Percentiles rank a stretch among this genome's conserved stretches.
These are phyloP conservation scores for Pelobates fuscus DNA, from an alignment of 2,113 vertebrate species.

Conservation along the genomic window DNA sequence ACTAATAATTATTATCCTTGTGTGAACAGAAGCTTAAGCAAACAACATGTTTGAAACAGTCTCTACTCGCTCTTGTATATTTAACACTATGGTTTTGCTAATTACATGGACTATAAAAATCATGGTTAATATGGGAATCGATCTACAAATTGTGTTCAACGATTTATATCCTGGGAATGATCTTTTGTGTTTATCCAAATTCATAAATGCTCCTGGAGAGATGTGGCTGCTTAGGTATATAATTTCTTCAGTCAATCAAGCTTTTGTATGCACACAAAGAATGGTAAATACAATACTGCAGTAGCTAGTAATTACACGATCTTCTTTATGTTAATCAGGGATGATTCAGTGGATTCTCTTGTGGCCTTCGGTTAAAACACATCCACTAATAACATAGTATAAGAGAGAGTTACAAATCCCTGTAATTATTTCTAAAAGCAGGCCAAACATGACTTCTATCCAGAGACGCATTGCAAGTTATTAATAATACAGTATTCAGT, in stretches of 20 bases:
- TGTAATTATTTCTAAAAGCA: too few relatives aligned
- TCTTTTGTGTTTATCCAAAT: too few relatives aligned
- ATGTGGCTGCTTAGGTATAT: neutral
- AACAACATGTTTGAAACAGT: neutral
- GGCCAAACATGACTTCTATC: too few relatives aligned
- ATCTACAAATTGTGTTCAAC: neutral
- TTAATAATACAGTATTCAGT: too few relatives aligned
- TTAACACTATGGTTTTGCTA: neutral
- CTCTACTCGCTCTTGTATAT: neutral
- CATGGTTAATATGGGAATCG: neutral
- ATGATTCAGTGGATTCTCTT: neutral
- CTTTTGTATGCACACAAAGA: neutral
- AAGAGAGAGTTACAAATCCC: too few relatives aligned
- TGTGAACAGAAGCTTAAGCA: constrained; percentile 2
- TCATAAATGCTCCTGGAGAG: too few relatives aligned
- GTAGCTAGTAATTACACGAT: neutral
- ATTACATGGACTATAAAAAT: neutral
- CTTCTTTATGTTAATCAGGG: neutral
- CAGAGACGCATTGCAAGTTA: too few relatives aligned
- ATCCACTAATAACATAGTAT: too few relatives aligned
- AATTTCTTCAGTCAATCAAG: neutral
- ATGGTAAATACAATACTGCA: neutral
- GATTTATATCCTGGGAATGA: too few relatives aligned
- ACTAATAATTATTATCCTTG: constrained; percentile 10
- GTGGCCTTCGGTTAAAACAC: too few relatives aligned